Conservation (phyloP, 2,797 vertebrate species). For the Amblyopsis hoosieri region DNA sequence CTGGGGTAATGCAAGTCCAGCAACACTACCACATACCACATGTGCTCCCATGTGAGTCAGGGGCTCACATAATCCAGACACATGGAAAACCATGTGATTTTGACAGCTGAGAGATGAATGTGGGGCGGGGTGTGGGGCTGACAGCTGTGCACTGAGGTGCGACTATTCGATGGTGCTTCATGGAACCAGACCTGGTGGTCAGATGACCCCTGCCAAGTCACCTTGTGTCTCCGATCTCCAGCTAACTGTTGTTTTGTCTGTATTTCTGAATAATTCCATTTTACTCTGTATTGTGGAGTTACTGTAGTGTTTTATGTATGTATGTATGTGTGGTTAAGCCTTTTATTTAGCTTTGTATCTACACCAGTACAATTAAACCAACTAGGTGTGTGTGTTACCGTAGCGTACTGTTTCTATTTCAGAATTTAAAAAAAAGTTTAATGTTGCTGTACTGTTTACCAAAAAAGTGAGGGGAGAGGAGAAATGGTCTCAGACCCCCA, state of each 20-base stretch:
- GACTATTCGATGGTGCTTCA: conserved; percentile 47
- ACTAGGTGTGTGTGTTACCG: no score
- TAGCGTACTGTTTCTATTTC: no score
- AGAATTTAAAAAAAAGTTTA: no score
- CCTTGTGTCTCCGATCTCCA: not conserved
- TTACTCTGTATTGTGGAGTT: not conserved
- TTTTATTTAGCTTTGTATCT: not conserved
- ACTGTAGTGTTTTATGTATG: not conserved
- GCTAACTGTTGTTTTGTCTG: not conserved
- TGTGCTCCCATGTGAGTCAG: conserved; percentile 59
- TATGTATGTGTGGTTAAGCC: not conserved
- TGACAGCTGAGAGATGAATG: not conserved
- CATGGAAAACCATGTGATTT: conserved; percentile 8
- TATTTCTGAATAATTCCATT: conserved; percentile 1
- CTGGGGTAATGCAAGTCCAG: not conserved
- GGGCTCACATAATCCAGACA: conserved; percentile 21
- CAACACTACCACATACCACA: conserved; percentile 49
- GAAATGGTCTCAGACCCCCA: not conserved
- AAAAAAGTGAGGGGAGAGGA: no score
- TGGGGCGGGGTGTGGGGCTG: not conserved
- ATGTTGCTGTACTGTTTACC: no score
- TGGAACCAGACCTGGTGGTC: conserved; percentile 72
- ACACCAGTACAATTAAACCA: no score
- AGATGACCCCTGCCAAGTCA: conserved; percentile 63
- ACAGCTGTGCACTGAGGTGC: conserved; percentile 62